phyloP scores from a whole-genome alignment of 1,140 invertebrate species.

The Panulirus ornatus region DNA sequence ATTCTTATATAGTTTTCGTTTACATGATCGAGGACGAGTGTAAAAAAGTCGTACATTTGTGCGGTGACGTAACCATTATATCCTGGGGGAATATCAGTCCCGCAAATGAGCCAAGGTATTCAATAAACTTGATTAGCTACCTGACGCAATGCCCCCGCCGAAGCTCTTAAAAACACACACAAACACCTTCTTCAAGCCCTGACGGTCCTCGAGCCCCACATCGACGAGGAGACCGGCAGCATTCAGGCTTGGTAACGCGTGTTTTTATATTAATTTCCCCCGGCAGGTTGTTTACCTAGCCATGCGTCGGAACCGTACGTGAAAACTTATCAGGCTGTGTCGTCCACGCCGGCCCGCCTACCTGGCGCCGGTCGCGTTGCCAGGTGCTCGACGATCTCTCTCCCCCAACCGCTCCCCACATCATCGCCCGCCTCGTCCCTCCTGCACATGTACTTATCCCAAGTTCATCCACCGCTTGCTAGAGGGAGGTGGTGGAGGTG shows the following conservation, averaged over 20 bases:
- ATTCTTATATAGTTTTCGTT: background rate
- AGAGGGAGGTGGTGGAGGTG: background rate
- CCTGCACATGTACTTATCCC: conserved; percentile 17
- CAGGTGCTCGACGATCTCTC: conserved; percentile 39
- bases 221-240: background rate
- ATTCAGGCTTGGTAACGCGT: background rate
- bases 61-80: conserved; percentile 22
- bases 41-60: background rate
- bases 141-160: background rate
- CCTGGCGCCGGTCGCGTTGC: conserved; percentile 62
- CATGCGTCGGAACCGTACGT: conserved; percentile 55
- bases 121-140: conserved; percentile 25
- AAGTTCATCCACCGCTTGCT: background rate
- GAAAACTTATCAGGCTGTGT: conserved; percentile 65
- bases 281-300: conserved; percentile 53
- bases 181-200: background rate
- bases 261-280: conserved; percentile 41
- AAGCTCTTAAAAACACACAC: background rate
- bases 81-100: background rate
- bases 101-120: conserved; percentile 5
- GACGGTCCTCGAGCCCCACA: background rate
- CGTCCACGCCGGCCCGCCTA: conserved; percentile 60
- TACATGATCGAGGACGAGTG: conserved; percentile 4
- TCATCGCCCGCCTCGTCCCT: conserved; percentile 17
- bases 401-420: conserved; percentile 16